Evolutionary conservation across 1,140 invertebrate genomes (phyloP).

Genomic region (Arion vulgaris): DNA sequence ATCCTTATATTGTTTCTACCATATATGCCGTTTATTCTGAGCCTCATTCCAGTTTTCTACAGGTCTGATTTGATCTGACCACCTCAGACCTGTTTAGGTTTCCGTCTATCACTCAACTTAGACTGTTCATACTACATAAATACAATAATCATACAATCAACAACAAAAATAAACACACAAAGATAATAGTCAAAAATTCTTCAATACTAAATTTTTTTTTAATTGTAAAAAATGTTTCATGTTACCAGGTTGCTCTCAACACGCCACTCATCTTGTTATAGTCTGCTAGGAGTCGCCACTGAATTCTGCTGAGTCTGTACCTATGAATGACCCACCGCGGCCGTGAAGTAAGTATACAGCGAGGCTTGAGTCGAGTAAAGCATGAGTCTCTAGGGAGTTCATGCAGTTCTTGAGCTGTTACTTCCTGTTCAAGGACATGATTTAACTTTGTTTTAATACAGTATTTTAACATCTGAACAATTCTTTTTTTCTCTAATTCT

Average conservation of each 20-base stretch:
- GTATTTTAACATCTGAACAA: too few relatives aligned
- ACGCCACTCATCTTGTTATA: constrained; percentile 78
- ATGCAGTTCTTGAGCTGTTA: constrained; percentile 82
- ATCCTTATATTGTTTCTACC: too few relatives aligned
- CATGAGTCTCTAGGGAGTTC: constrained; percentile 84
- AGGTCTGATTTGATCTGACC: too few relatives aligned
- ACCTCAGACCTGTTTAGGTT: too few relatives aligned
- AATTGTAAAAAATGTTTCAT: not conserved
- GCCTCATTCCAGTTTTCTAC: too few relatives aligned
- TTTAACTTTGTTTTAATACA: too few relatives aligned
- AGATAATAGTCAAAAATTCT: too few relatives aligned
- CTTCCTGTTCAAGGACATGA: constrained; percentile 72
- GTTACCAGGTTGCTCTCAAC: not conserved
- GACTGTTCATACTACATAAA: too few relatives aligned
- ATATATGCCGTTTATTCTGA: too few relatives aligned
- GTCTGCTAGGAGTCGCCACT: constrained; percentile 90
- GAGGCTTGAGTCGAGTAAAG: constrained; percentile 77
- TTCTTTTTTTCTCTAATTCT: too few relatives aligned
- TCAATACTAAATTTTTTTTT: not conserved
- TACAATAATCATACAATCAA: too few relatives aligned
- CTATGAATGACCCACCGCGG: constrained; percentile 81
- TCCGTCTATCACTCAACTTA: too few relatives aligned
- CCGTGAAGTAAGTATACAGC: constrained; percentile 84
- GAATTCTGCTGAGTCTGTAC: constrained; percentile 89
- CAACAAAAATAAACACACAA: not conserved